Conservation (phyloP, 2,797 vertebrate species). For the Gymnoscopelus braueri region DNA sequence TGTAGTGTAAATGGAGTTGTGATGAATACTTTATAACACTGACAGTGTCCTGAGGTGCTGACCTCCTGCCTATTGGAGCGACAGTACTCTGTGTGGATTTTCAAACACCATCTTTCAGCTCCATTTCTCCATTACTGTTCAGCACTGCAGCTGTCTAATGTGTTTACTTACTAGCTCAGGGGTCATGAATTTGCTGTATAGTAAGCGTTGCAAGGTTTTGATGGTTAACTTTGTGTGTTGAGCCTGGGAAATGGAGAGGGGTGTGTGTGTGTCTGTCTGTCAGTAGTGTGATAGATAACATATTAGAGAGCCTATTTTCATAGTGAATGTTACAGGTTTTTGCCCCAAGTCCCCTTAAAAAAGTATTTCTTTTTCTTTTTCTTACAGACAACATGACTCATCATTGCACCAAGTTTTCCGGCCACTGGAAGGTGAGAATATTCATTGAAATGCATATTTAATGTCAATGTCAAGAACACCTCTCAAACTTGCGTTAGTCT, state of each 20-base stretch:
- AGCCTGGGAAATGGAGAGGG: background rate
- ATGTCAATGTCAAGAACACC: background rate
- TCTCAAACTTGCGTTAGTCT: too few species aligned
- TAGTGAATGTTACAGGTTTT: background rate
- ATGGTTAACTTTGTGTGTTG: background rate
- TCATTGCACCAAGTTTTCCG: slow-evolving; percentile 89
- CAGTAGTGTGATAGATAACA: too few species aligned
- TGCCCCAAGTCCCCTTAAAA: slow-evolving; percentile 5
- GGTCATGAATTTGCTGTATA: background rate
- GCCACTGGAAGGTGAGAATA: slow-evolving; percentile 92
- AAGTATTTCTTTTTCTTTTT: slow-evolving; percentile 6
- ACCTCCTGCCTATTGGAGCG: background rate
- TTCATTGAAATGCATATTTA: background rate
- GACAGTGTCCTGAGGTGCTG: slow-evolving; percentile 1
- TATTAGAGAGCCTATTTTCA: background rate
- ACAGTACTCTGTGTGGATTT: background rate
- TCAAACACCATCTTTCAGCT: background rate
- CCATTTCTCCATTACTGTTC: background rate
- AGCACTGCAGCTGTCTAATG: background rate
- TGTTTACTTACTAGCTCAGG: background rate
- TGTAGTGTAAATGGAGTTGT: background rate
- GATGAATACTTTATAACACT: background rate
- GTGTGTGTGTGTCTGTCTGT: background rate
- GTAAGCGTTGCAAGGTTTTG: background rate
- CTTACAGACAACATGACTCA: slow-evolving; percentile 85